A percentile compares a stretch with the other conserved stretches of the same genome.
Conservation (phyloP, 2,888 invertebrate species). For the Sipha maydis region DNA sequence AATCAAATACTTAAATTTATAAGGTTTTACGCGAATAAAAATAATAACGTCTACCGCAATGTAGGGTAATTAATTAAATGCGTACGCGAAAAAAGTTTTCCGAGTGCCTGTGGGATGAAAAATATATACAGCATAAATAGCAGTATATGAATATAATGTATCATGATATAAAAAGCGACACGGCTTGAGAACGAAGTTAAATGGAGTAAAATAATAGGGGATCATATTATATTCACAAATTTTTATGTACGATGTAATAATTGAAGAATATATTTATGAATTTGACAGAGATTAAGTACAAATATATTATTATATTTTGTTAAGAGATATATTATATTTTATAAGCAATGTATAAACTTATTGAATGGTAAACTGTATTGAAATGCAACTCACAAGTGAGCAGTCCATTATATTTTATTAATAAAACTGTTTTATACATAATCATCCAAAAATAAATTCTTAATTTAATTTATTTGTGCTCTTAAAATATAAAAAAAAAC, state of each 20-base stretch:
- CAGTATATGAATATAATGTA: too few species aligned
- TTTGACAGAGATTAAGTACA: too few species aligned
- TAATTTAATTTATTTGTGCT: conserved; percentile 21
- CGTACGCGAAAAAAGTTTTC: conserved; percentile 17
- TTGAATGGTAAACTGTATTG: too few species aligned
- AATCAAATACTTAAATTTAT: background rate
- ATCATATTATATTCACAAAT: background rate
- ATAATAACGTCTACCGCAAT: background rate
- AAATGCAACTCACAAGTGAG: too few species aligned
- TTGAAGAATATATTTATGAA: too few species aligned
- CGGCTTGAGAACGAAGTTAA: background rate
- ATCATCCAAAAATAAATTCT: too few species aligned
- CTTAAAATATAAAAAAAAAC: background rate
- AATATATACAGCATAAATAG: background rate
- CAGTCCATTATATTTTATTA: too few species aligned
- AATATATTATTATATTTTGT: too few species aligned
- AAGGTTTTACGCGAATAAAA: conserved; percentile 33
- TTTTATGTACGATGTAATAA: too few species aligned
- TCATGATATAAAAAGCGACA: background rate
- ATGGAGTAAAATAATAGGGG: background rate
- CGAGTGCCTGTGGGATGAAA: background rate
- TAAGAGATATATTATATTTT: too few species aligned
- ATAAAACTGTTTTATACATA: too few species aligned
- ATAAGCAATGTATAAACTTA: too few species aligned
- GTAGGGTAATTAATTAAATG: conserved; percentile 20